A percentile compares a stretch with the other conserved stretches of the same genome.
phyloP scores from a whole-genome alignment of 2,113 vertebrate genomes.

The Perccottus glenii region DNA sequence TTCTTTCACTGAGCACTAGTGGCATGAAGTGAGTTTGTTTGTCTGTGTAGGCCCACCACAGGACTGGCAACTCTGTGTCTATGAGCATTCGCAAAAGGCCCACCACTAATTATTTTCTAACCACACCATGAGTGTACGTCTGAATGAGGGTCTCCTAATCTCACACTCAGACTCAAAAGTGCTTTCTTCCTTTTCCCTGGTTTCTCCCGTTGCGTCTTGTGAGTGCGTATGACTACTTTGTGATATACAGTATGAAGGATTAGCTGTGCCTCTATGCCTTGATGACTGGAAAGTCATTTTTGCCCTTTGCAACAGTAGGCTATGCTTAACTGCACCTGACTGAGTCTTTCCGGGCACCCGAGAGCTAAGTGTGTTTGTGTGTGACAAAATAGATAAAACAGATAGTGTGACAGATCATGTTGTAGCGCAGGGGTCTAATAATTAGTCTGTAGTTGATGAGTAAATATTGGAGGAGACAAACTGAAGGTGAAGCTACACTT shows the following conservation, averaged over 20 bases:
- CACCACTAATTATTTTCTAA: conserved; percentile 73
- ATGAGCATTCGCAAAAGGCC: conserved; percentile 55
- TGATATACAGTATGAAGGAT: conserved; percentile 51
- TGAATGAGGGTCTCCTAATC: conserved; percentile 75
- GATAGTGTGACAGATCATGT: conserved; percentile 31
- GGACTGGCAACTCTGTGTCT: conserved; percentile 61
- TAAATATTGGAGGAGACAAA: neutral
- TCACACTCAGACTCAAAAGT: conserved; percentile 64
- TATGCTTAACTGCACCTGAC: conserved; percentile 79
- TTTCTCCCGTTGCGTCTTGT: conserved; percentile 18
- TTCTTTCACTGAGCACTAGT: conserved; percentile 54
- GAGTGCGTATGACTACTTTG: conserved; percentile 17
- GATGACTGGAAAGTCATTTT: conserved; percentile 72
- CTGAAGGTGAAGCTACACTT: conserved; percentile 2
- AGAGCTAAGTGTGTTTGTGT: conserved; percentile 25
- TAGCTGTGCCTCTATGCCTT: conserved; percentile 43
- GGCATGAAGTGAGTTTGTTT: conserved; percentile 62
- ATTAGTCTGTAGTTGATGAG: neutral
- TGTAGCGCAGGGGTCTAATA: neutral
- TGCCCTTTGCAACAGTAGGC: conserved; percentile 70
- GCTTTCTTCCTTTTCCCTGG: conserved; percentile 44
- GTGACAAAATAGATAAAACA: conserved; percentile 1
- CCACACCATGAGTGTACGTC: conserved; percentile 76
- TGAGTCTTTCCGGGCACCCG: conserved; percentile 74
- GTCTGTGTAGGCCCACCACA: conserved; percentile 62